Evolutionary conservation across 2,113 vertebrate species (phyloP).

Genomic region (Quiscalus mexicanus): DNA sequence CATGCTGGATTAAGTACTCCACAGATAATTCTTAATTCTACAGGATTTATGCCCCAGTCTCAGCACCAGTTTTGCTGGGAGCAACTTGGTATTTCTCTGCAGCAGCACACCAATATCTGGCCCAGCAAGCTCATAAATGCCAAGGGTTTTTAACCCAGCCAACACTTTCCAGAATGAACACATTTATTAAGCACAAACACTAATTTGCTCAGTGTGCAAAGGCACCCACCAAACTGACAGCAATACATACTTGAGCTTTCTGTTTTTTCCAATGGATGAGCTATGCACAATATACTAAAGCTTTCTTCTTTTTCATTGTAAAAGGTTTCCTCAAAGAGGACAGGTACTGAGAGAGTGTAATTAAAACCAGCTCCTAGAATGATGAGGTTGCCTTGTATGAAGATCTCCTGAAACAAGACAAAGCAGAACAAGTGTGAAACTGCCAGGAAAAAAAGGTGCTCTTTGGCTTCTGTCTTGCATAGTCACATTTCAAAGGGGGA

Average conservation of each 20-base stretch:
- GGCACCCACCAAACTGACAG: background rate
- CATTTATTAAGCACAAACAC: background rate
- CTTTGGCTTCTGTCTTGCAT: background rate
- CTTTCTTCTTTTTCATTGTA: conserved; percentile 97
- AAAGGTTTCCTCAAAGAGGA: conserved; percentile 98
- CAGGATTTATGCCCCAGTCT: background rate
- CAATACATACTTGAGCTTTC: conserved; percentile 74
- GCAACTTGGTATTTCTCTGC: background rate
- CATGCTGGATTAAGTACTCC: background rate
- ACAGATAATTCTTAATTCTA: background rate
- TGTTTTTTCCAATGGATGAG: conserved; percentile 84
- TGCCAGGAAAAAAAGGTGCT: background rate
- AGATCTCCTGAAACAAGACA: conserved; percentile 81
- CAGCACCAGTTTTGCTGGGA: background rate
- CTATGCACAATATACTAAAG: conserved; percentile 91
- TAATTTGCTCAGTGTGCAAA: background rate
- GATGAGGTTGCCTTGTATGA: conserved; percentile 87
- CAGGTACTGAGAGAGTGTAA: conserved; percentile 75
- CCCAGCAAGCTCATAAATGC: background rate
- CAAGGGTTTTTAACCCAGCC: background rate
- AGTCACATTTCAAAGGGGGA: background rate
- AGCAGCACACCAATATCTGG: background rate
- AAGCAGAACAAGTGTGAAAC: background rate
- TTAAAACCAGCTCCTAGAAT: conserved; percentile 83
- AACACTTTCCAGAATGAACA: background rate